phyloP scores from a whole-genome alignment of 2,797 vertebrate genomes.

The Catharus ustulatus region DNA sequence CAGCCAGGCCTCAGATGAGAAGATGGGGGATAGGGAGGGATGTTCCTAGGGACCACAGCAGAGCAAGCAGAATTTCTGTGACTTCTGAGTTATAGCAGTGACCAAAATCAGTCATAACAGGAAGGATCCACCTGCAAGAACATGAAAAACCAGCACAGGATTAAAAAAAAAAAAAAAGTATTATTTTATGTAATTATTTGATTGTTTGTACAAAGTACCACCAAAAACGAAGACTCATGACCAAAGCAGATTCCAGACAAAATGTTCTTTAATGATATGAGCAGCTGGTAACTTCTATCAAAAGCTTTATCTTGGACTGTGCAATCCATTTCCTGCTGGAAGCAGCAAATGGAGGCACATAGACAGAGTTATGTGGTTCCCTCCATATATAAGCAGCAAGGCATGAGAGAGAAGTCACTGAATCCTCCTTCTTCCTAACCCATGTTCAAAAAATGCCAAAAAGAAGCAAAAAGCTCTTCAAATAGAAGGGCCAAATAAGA shows the following conservation, averaged over 20 bases:
- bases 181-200: background rate
- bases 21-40: background rate
- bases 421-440: background rate
- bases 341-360: background rate
- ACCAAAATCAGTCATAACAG: background rate
- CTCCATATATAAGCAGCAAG: background rate
- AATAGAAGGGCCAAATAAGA: background rate
- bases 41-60: background rate
- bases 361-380: background rate
- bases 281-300: background rate
- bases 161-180: background rate
- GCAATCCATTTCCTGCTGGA: background rate
- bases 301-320: background rate
- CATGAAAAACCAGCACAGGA: background rate
- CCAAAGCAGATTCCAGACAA: background rate
- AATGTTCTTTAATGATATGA: background rate
- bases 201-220: background rate
- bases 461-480: background rate
- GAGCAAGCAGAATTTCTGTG: background rate
- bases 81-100: background rate
- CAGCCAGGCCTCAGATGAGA: background rate
- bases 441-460: background rate
- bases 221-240: background rate
- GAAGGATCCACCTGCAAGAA: background rate
- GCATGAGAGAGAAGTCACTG: background rate